phyloP scores from a whole-genome alignment of 2,888 invertebrate species.

The Chymomyza procnemis region DNA sequence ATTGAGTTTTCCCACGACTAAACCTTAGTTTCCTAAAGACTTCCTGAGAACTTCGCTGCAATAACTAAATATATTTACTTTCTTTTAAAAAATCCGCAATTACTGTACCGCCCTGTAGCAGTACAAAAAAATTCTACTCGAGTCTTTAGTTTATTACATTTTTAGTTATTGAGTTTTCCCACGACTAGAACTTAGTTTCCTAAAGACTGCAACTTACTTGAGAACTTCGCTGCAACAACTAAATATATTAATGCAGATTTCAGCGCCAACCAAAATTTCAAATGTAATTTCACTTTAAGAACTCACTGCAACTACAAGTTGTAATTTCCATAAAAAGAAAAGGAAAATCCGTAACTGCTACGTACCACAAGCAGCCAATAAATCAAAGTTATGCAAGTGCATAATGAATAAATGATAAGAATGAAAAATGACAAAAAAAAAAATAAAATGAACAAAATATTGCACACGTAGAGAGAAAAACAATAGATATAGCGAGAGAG shows the following conservation, averaged over 20 bases:
- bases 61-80: no score
- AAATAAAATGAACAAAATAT: no score
- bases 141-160: no score
- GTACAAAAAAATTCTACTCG: no score
- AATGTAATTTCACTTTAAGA: constrained; percentile 29
- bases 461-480: neutral
- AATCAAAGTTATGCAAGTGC: constrained; percentile 45
- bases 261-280: constrained; percentile 46
- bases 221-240: neutral
- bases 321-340: neutral
- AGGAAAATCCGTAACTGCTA: constrained; percentile 8
- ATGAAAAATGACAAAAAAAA: constrained; percentile 29
- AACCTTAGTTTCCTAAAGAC: no score
- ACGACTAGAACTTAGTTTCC: no score
- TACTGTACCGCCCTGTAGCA: no score
- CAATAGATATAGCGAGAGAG: constrained; percentile 6
- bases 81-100: no score
- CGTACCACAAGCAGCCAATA: constrained; percentile 32
- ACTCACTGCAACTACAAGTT: neutral
- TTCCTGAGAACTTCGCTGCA: no score
- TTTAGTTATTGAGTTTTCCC: no score
- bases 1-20: no score
- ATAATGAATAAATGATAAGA: constrained; percentile 63
- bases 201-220: no score
- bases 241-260: constrained; percentile 54